These are phyloP conservation scores for Orchesellides sinensis DNA, from an alignment of 2,888 invertebrate species.

Conservation along the genomic window DNA sequence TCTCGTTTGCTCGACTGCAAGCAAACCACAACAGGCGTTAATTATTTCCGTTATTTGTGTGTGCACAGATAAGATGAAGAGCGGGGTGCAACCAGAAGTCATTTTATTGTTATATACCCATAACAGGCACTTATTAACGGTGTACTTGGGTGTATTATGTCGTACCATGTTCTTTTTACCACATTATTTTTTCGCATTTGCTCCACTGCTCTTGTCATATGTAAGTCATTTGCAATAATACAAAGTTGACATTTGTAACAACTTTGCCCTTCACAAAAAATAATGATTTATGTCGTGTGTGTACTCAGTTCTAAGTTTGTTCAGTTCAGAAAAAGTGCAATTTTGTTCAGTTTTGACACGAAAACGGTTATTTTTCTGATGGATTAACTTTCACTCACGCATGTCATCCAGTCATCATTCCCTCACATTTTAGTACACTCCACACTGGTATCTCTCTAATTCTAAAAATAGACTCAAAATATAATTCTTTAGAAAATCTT, in stretches of 20 bases:
- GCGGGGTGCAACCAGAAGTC: too few relatives aligned
- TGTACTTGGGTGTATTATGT: too few relatives aligned
- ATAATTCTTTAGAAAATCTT: background rate
- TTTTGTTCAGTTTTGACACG: conserved; percentile 81
- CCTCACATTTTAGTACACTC: background rate
- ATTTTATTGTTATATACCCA: too few relatives aligned
- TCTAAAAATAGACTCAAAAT: background rate
- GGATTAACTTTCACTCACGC: conserved; percentile 9
- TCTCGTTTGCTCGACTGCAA: too few relatives aligned
- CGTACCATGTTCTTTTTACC: too few relatives aligned
- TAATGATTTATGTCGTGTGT: conserved; percentile 26
- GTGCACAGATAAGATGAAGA: too few relatives aligned
- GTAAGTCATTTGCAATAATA: too few relatives aligned
- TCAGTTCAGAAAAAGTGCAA: background rate
- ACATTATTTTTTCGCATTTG: background rate
- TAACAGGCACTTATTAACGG: too few relatives aligned
- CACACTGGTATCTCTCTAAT: background rate
- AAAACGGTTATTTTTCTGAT: conserved; percentile 83
- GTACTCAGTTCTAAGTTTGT: background rate
- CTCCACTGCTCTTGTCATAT: background rate
- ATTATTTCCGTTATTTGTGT: conserved; percentile 22
- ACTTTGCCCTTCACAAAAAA: conserved; percentile 24
- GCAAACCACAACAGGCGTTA: background rate
- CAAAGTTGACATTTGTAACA: conserved; percentile 30
- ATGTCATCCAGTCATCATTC: background rate